These are phyloP conservation scores for Melanogrammus aeglefinus DNA, from an alignment of 2,797 vertebrate genomes.

Conservation along the genomic window DNA sequence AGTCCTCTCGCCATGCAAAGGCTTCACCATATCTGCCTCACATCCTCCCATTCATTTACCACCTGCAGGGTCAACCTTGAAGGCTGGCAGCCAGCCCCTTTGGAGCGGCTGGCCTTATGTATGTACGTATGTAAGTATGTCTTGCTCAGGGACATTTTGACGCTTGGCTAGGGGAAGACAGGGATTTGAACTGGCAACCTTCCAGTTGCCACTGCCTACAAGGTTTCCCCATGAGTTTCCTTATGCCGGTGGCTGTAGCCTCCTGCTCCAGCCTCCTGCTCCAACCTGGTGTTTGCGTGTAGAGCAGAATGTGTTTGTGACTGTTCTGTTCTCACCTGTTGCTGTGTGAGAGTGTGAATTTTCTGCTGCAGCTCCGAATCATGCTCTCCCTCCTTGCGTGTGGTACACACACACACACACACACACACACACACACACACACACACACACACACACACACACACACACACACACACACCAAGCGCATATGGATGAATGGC, in stretches of 20 bases:
- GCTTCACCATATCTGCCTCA: no score
- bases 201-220: no score
- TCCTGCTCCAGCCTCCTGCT: neutral
- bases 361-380: conserved; percentile 78
- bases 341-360: conserved; percentile 77
- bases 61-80: no score
- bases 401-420: conserved; percentile 24
- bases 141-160: no score
- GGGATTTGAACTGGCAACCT: no score
- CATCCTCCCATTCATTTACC: no score
- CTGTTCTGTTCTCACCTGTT: conserved; percentile 73
- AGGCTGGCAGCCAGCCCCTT: no score
- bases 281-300: neutral
- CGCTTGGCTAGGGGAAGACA: no score
- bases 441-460: conserved; percentile 8
- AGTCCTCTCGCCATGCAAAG: no score
- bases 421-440: conserved; percentile 7
- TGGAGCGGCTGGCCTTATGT: no score
- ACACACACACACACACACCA: neutral
- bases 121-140: no score
- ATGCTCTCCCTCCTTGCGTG: conserved; percentile 70
- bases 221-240: neutral
- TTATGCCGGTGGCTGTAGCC: neutral
- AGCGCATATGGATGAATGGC: neutral
- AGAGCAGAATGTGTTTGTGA: neutral